A percentile compares a stretch with the other conserved stretches of the same genome.
Conservation (phyloP, 2,888 invertebrate genomes). For the Rotaria socialis region DNA sequence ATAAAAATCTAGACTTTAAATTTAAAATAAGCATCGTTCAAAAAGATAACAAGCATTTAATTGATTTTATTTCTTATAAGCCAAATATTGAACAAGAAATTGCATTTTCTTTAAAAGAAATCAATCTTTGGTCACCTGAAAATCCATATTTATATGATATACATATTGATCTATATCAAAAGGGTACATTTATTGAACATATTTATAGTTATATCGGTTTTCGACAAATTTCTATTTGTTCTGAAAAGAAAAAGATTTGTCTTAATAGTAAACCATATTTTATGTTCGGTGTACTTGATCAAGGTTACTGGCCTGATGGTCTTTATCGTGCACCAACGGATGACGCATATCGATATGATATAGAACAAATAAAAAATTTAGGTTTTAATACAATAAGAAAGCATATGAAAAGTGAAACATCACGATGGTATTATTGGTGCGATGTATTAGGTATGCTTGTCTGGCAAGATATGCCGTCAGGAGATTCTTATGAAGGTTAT, state of each 20-base stretch:
- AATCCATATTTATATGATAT: slow-evolving; percentile 15
- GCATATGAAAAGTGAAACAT: slow-evolving; percentile 19
- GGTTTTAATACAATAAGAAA: slow-evolving; percentile 25
- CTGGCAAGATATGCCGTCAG: slow-evolving; percentile 12
- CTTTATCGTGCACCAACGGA: slow-evolving; percentile 25
- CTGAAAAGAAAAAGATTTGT: background rate
- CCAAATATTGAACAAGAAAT: background rate
- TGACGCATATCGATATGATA: slow-evolving; percentile 8
- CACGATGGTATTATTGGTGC: slow-evolving; percentile 31
- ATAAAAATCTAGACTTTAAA: background rate
- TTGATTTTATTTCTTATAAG: background rate
- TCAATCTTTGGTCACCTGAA: slow-evolving; percentile 26
- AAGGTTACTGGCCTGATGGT: slow-evolving; percentile 34
- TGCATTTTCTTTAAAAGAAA: background rate
- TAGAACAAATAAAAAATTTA: background rate
- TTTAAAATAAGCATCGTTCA: background rate
- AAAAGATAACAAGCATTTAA: background rate
- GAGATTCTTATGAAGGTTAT: background rate
- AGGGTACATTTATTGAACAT: background rate
- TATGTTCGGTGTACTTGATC: slow-evolving; percentile 25
- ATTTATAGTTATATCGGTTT: background rate
- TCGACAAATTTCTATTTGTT: background rate
- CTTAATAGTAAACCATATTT: slow-evolving; percentile 12
- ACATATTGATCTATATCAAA: background rate
- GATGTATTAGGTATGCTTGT: slow-evolving; percentile 2